Evolutionary conservation across 2,113 vertebrate genomes (phyloP), one percentile per base, ranked within the genome.

Genomic region (Patagioenas fasciata): DNA sequence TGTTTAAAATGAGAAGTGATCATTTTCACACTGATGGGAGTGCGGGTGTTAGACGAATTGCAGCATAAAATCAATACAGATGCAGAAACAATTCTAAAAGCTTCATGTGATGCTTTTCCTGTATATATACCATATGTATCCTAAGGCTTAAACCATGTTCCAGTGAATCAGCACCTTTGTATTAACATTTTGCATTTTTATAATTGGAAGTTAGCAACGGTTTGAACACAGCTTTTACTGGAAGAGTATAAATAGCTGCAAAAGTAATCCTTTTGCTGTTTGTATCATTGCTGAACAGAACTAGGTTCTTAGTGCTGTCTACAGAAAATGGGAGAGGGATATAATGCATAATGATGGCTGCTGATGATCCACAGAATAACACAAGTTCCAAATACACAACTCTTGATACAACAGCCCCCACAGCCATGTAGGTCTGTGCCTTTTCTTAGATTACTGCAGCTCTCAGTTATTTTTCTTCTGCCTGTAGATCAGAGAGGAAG

Each of bases 1-100:
- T 88, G 42, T 92, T 96, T 86, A n/a, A 69, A 92, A 94, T 1
- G 12, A 90, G 42, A 93, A 50, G 88, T 95, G 95, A 95, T 92
- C 67, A 34, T 84, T 94, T 96, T 88, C n/a, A 89, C 13, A 67
- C 50, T 91, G 87, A 78, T 93, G 78, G 91, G 85, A 81, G 67
- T 34, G 20, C 0, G 17, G 56, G 86, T 80, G 85, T 62, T 82
- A 96, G 44, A 87, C 51, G 85, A 94, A 94, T 34, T 85, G 77
- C 67, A 89, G 60, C 77, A 78, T 73, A 92, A 96, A 97, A 95
- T 93, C 67, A 67, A 88, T 93, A 82, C 60, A 95, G 71, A 95
- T 91, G 92, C 69, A 92, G 51, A 96, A 95, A 92, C 58, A 95
- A 82, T 87, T 60, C 21, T 0, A 92, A 95, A 89, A 95, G 36